A percentile compares a stretch with the other conserved stretches of the same genome.
Conservation (phyloP, 2,113 vertebrate genomes). For the Colistium nudipinnis region DNA sequence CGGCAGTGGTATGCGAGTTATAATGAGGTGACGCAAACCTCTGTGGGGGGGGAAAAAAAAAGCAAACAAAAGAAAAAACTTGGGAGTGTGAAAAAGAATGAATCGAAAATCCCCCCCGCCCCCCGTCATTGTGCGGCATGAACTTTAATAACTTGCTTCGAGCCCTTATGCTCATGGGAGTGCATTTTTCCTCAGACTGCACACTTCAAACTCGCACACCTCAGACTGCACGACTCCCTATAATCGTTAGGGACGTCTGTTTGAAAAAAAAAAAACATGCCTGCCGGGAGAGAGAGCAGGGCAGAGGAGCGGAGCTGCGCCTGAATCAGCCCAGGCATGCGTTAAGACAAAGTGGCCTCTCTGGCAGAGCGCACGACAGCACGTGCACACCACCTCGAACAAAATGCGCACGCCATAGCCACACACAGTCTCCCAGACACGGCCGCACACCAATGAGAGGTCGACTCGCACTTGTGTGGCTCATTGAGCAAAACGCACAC, state of each 20-base stretch:
- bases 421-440: conserved; percentile 32
- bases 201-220: conserved; percentile 27
- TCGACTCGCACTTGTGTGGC: conserved; percentile 13
- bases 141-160: conserved; percentile 12
- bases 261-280: conserved; percentile 81
- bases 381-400: conserved; percentile 44
- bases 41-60: too few species aligned
- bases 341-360: conserved; percentile 80
- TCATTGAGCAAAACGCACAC: conserved; percentile 31
- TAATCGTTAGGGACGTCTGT: conserved; percentile 78
- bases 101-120: too few species aligned
- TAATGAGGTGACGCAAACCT: neutral
- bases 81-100: neutral
- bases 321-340: conserved; percentile 82
- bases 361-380: conserved; percentile 56
- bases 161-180: conserved; percentile 24
- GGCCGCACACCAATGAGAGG: conserved; percentile 34
- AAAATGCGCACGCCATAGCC: conserved; percentile 25
- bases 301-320: conserved; percentile 63
- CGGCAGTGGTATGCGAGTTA: conserved; percentile 5
- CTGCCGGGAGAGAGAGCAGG: conserved; percentile 68
- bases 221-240: conserved; percentile 61
- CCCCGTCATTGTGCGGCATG: neutral
- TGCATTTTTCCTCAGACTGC: neutral
- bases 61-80: conserved; percentile 28